Base-by-base conservation (phyloP, 2,888 invertebrate genomes). In the Automeris io region DNA sequence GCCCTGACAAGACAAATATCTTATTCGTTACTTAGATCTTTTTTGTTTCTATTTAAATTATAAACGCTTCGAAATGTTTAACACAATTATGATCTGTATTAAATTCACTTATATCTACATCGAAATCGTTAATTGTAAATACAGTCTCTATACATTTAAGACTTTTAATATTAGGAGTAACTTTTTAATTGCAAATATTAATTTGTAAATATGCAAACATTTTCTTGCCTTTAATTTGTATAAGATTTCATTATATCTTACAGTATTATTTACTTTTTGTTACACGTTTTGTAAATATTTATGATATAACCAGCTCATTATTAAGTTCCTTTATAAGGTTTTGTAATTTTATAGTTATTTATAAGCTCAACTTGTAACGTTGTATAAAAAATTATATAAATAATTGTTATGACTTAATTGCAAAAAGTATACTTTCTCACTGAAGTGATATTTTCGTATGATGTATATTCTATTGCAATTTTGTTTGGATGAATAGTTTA, bases 401-500 rank as follows among this genome's bases (percentile, higher is more conserved):
- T 8, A 9, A 22, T 11, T 32, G 31, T 37, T 37, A 37, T n/a
- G 32, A 32, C 22, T 29, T 4, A n/a, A 29, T 29, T 16, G 16
- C 29, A 37, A 12, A 31, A 23, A 32, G 16, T 16, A 16, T 13
- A 29, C 25, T 19, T 6, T 18, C 18, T 33, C 24, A 11, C 37
- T 24, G 25, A 26, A 33, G 11, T 22, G 18, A 35, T 19, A 13
- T 35, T 31, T 40, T 25, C n/a, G 35, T 40, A 35, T 23, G 23
- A 21, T 21, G 26, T 38, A 25, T 62, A 64, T 65, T 71, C 46
- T 75, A 73, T 71, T 64, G 62, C 68, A 73, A 79, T 77, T 78
- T 75, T 85, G 79, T 82, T 85, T 75, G 67, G 75, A 73, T 76
- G 69, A 57, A 80, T 78, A 86, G 74, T 86, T 80, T 86, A 86